Conservation (phyloP, 2,888 invertebrate genomes). For the Chrysopilus asiliformis region DNA sequence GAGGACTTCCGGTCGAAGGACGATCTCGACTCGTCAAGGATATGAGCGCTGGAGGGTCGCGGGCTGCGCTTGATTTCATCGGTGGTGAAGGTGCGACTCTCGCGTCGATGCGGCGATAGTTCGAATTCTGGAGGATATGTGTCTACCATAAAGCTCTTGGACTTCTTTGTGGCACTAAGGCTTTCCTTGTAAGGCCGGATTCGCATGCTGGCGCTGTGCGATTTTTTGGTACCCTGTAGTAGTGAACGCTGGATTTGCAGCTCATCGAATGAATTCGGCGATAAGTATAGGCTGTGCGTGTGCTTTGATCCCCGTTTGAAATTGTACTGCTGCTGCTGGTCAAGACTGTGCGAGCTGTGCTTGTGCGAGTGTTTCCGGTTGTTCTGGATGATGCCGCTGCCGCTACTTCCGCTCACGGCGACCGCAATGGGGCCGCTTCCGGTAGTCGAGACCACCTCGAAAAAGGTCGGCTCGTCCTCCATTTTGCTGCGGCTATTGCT, state of each 20-base stretch:
- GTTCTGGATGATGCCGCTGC: constrained; percentile 14
- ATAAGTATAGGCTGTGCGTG: constrained; percentile 33
- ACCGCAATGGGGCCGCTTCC: background rate
- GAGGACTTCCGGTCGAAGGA: constrained; percentile 34
- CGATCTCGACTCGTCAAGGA: constrained; percentile 33
- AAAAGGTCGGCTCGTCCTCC: constrained; percentile 25
- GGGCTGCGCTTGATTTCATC: constrained; percentile 36
- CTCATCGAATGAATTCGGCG: constrained; percentile 34
- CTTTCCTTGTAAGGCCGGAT: constrained; percentile 33
- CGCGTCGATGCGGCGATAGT: constrained; percentile 33
- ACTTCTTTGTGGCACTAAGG: constrained; percentile 34
- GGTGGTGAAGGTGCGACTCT: constrained; percentile 22
- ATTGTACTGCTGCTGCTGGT: constrained; percentile 29
- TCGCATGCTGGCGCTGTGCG: constrained; percentile 34
- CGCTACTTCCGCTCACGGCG: constrained; percentile 15
- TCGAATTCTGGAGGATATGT: constrained; percentile 33
- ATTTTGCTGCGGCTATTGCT: constrained; percentile 34
- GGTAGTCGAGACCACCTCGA: constrained; percentile 25
- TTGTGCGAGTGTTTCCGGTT: constrained; percentile 28
- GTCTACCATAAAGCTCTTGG: constrained; percentile 36
- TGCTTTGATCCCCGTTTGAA: constrained; percentile 34
- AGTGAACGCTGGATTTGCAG: constrained; percentile 30
- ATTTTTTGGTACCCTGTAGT: constrained; percentile 29
- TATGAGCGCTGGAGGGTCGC: constrained; percentile 22
- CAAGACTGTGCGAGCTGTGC: constrained; percentile 34